Conservation (phyloP, 2,113 vertebrate species). For the Varanus komodoensis region DNA sequence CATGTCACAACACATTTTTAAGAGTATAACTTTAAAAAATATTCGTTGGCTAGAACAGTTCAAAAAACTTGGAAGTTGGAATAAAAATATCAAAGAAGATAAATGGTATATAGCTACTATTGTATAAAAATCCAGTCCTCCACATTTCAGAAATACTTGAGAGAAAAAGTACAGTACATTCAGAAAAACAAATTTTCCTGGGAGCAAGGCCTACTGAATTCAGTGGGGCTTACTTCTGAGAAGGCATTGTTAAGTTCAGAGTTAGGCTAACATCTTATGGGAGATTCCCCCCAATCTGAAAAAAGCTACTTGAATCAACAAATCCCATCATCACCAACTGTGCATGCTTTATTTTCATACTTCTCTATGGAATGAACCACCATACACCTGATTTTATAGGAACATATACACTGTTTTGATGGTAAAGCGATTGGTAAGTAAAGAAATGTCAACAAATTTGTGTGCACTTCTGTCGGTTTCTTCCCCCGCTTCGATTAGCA, state of each 20-base stretch:
- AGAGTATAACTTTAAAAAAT: neutral
- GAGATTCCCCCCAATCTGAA: too few species aligned
- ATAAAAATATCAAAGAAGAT: neutral
- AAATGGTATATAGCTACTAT: neutral
- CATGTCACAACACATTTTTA: neutral
- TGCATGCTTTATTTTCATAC: neutral
- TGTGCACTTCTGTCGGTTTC: too few species aligned
- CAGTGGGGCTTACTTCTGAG: too few species aligned
- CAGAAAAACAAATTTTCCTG: neutral
- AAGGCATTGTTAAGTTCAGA: too few species aligned
- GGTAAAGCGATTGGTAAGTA: neutral
- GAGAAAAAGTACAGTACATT: neutral
- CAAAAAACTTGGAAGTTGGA: neutral
- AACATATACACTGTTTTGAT: neutral
- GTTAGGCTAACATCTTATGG: too few species aligned
- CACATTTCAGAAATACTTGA: neutral
- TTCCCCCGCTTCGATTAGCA: neutral
- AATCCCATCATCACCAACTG: neutral
- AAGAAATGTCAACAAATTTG: neutral
- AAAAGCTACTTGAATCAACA: neutral
- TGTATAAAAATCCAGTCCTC: neutral
- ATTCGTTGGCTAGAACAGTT: neutral
- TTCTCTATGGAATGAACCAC: neutral
- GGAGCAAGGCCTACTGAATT: too few species aligned
- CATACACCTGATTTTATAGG: neutral